Conservation (phyloP, 1,140 invertebrate genomes). For the Pseudomyrmex pallidus region DNA sequence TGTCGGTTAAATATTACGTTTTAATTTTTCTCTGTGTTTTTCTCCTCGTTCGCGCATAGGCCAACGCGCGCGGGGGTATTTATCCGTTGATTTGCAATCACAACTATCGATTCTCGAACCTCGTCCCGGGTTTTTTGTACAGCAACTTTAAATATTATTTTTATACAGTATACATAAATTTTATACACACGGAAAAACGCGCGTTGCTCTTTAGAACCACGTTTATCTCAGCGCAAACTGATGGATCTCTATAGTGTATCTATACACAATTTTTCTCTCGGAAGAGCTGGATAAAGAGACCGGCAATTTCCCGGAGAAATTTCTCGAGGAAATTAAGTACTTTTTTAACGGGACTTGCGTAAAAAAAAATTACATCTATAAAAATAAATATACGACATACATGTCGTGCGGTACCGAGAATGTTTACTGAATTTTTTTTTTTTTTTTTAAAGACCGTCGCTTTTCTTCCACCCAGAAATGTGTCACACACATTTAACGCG, state of each 20-base stretch:
- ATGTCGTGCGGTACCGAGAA: background rate
- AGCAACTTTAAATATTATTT: conserved; percentile 54
- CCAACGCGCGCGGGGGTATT: background rate
- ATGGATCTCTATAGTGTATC: conserved; percentile 1
- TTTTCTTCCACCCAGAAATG: background rate
- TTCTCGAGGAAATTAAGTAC: conserved; percentile 12
- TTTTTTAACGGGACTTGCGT: background rate
- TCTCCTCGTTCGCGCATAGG: background rate
- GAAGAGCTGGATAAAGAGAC: background rate
- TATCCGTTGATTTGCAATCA: conserved; percentile 43
- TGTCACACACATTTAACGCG: background rate
- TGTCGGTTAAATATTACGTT: conserved; percentile 51
- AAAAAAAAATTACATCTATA: background rate
- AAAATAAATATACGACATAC: background rate
- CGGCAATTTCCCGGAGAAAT: background rate
- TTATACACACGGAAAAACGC: background rate
- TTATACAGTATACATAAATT: conserved; percentile 17
- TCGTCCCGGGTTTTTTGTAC: background rate
- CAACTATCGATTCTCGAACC: conserved; percentile 46
- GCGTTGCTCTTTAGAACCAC: conserved; percentile 36
- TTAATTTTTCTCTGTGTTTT: conserved; percentile 46
- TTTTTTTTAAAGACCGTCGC: background rate
- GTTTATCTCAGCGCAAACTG: conserved; percentile 27
- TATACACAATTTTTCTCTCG: background rate
- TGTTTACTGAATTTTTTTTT: background rate